phyloP scores from a whole-genome alignment of 2,113 vertebrate species.

The Lophochroa leadbeateri region DNA sequence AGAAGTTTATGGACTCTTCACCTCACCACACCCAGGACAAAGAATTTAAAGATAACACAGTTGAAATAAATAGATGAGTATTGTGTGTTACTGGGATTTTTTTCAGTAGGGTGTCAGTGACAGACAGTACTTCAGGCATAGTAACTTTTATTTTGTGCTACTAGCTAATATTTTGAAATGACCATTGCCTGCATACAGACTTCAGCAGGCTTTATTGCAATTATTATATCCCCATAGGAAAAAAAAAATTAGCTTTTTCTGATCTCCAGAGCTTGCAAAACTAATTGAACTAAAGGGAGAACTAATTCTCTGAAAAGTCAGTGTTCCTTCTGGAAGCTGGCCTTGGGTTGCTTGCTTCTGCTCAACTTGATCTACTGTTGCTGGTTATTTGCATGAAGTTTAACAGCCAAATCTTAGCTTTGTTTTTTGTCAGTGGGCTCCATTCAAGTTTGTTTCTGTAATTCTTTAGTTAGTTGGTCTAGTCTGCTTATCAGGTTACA shows the following conservation, averaged over 20 bases:
- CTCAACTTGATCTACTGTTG: background rate
- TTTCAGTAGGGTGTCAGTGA: background rate
- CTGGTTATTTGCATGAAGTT: background rate
- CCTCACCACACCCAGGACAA: constrained; percentile 30
- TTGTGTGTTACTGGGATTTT: background rate
- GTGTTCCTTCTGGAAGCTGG: background rate
- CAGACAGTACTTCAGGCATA: background rate
- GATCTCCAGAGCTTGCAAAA: background rate
- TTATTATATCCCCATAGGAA: background rate
- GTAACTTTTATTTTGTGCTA: background rate
- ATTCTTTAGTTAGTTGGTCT: background rate
- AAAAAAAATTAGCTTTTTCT: background rate
- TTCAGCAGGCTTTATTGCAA: background rate
- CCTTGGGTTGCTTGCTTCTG: background rate
- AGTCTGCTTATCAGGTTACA: background rate
- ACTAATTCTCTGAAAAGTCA: background rate
- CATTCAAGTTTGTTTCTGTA: background rate
- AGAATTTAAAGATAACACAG: constrained; percentile 8
- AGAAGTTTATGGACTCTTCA: constrained; percentile 29
- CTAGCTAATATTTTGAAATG: background rate
- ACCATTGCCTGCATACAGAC: background rate
- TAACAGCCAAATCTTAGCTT: background rate
- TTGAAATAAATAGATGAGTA: constrained; percentile 17
- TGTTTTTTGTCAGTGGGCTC: background rate
- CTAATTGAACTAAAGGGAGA: background rate